These are phyloP conservation scores for Notolabrus celidotus DNA, from an alignment of 2,797 vertebrate genomes.

Conservation along the genomic window DNA sequence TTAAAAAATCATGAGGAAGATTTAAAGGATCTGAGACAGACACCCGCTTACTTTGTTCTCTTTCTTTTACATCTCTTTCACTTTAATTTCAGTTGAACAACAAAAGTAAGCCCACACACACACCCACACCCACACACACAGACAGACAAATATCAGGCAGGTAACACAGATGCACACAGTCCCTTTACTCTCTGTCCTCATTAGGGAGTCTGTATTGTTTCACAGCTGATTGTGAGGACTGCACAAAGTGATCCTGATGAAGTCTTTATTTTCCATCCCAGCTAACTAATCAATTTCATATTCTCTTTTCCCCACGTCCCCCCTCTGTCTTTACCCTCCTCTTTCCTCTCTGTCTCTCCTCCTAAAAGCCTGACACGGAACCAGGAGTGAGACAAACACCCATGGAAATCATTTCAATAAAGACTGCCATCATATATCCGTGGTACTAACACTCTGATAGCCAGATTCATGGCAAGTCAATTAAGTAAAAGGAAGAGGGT, in stretches of 20 bases:
- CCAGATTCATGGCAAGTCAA: constrained; percentile 72
- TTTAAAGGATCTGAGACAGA: constrained; percentile 31
- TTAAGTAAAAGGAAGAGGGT: constrained; percentile 66
- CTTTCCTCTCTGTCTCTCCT: constrained; percentile 54
- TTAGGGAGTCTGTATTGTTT: constrained; percentile 70
- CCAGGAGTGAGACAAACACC: constrained; percentile 77
- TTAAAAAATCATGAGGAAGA: constrained; percentile 15
- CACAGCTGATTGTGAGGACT: constrained; percentile 78
- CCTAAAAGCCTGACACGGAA: constrained; percentile 73
- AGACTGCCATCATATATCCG: constrained; percentile 68
- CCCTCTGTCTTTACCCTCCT: constrained; percentile 46
- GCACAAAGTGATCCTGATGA: constrained; percentile 80
- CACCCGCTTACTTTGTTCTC: constrained; percentile 8
- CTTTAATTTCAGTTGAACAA: constrained; percentile 37
- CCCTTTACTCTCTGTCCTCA: constrained; percentile 64
- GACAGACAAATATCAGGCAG: constrained; percentile 43
- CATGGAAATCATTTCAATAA: constrained; percentile 79
- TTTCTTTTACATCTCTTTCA: constrained; percentile 24
- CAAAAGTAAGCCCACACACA: constrained; percentile 24
- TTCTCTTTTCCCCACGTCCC: constrained; percentile 47
- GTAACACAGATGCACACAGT: constrained; percentile 45
- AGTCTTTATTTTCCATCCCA: constrained; percentile 81
- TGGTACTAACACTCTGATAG: constrained; percentile 65
- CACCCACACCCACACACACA: constrained; percentile 26
- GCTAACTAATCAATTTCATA: constrained; percentile 82